A percentile compares a stretch with the other conserved stretches of the same genome.
phyloP scores from a whole-genome alignment of 1,140 invertebrate genomes.

The Yoshiicerus persimilis region DNA sequence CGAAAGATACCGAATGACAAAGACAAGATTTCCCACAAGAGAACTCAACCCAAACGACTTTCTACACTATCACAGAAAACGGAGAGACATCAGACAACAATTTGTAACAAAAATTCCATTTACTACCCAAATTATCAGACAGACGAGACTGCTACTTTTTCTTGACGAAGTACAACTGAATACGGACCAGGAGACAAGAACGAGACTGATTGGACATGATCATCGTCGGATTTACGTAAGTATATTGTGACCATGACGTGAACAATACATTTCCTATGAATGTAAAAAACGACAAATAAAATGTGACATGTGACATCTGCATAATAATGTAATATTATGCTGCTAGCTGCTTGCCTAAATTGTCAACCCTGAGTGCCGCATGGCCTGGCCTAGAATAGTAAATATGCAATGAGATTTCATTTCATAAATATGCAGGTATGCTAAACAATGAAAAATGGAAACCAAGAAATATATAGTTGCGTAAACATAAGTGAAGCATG shows the following conservation, averaged over 20 bases:
- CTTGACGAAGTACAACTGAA: neutral
- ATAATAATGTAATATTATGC: neutral
- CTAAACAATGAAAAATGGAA: neutral
- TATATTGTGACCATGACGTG: neutral
- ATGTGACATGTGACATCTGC: neutral
- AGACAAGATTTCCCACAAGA: neutral
- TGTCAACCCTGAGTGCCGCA: neutral
- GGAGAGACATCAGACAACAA: neutral
- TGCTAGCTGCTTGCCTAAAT: neutral
- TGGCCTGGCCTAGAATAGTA: neutral
- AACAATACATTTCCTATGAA: neutral
- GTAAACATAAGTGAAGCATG: no score
- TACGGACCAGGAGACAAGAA: neutral
- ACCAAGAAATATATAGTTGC: neutral
- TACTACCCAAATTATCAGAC: neutral
- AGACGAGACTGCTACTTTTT: neutral
- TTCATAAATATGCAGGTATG: neutral
- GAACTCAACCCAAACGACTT: neutral
- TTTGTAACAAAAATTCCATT: neutral
- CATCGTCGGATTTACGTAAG: neutral
- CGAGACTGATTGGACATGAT: neutral
- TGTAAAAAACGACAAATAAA: neutral
- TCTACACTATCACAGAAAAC: neutral
- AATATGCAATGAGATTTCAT: neutral
- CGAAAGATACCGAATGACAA: neutral